These are phyloP conservation scores for Hydrochoerus hydrochaeris DNA, from an alignment of 2,113 vertebrate genomes.

Conservation along the genomic window DNA sequence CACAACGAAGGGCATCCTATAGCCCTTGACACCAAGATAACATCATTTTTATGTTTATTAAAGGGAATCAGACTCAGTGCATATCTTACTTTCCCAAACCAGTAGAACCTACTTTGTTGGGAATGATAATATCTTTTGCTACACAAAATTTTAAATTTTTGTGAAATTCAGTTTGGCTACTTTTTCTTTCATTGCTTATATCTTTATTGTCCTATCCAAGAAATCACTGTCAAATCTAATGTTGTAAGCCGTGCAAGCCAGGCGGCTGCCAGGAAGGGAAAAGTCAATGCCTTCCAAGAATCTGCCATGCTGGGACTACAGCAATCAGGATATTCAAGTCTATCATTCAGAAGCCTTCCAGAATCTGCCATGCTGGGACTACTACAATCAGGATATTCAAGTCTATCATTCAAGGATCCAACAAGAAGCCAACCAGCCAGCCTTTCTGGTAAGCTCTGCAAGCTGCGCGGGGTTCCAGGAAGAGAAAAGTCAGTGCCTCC, in stretches of 20 bases:
- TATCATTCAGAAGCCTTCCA: too few species aligned
- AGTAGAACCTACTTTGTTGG: constrained; percentile 90
- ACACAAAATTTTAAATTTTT: neutral
- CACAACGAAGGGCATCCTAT: constrained; percentile 86
- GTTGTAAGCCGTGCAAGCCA: neutral
- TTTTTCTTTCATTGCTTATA: neutral
- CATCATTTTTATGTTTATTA: constrained; percentile 46
- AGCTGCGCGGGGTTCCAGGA: too few species aligned
- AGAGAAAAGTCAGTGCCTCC: too few species aligned
- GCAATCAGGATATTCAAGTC: too few species aligned
- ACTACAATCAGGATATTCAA: too few species aligned
- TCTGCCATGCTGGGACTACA: too few species aligned
- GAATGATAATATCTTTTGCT: constrained; percentile 84
- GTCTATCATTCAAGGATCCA: too few species aligned
- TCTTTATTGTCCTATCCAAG: neutral
- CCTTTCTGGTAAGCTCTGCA: neutral
- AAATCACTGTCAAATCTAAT: neutral
- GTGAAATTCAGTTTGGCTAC: neutral
- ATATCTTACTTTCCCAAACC: constrained; percentile 96
- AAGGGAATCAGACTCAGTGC: constrained; percentile 82
- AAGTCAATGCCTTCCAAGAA: too few species aligned
- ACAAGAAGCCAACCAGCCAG: too few species aligned
- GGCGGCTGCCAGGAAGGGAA: too few species aligned
- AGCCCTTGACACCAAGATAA: constrained; percentile 89
- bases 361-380: too few species aligned